Evolutionary conservation across 1,140 invertebrate genomes (phyloP).

Genomic region (Aphelenchoides fujianensis): DNA sequence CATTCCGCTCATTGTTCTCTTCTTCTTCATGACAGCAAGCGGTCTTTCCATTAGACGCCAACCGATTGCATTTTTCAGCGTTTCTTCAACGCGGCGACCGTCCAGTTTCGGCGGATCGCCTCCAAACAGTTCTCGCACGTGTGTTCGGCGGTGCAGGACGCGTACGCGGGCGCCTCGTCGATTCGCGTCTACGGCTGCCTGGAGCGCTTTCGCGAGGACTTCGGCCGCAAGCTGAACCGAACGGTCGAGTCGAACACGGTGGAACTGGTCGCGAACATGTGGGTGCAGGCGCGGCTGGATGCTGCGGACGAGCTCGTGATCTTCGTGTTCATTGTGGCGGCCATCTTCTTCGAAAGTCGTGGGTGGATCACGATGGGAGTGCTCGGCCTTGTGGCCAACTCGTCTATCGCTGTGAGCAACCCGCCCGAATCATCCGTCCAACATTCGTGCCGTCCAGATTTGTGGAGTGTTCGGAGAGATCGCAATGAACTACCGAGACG

Average conservation of each 20-base stretch:
- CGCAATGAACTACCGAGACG: neutral
- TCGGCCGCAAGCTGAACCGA: slow-evolving; percentile 5
- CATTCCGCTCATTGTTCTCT: neutral
- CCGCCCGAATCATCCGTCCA: neutral
- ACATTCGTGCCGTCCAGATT: neutral
- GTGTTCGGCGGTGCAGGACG: slow-evolving; percentile 40
- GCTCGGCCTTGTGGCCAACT: neutral
- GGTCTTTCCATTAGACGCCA: neutral
- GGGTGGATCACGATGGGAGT: neutral
- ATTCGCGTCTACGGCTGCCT: slow-evolving; percentile 36
- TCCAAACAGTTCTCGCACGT: slow-evolving; percentile 26
- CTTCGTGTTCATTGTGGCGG: neutral
- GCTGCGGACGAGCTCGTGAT: neutral
- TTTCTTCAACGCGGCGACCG: slow-evolving; percentile 38
- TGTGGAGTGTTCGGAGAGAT: neutral
- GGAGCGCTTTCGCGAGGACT: slow-evolving; percentile 27
- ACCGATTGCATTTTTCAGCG: neutral
- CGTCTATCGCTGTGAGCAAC: neutral
- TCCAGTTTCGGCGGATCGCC: slow-evolving; percentile 41
- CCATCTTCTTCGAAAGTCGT: neutral
- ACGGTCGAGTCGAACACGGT: slow-evolving; percentile 25
- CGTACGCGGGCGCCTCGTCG: slow-evolving; percentile 30
- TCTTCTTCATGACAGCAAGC: neutral
- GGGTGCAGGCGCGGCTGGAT: neutral
- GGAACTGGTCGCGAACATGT: slow-evolving; percentile 6